Percentiles rank a stretch among this genome's conserved stretches.
phyloP scores from a whole-genome alignment of 2,113 vertebrate genomes.

The Rhagologus leucostigma region DNA sequence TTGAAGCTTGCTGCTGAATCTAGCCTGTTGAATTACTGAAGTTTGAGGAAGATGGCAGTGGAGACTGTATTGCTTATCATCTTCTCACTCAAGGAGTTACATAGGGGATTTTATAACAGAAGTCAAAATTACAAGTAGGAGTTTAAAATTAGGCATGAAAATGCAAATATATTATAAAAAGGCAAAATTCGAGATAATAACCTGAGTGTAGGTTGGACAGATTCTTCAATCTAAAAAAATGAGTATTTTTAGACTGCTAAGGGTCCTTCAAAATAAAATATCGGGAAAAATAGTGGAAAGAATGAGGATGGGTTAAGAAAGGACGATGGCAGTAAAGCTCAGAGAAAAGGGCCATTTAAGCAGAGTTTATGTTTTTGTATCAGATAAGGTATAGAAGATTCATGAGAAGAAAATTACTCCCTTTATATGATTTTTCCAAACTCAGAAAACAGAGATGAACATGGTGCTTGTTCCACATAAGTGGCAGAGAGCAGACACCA shows the following conservation, averaged over 20 bases:
- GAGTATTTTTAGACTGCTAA: not conserved
- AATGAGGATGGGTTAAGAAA: not conserved
- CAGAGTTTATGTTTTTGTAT: not conserved
- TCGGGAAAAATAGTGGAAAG: not conserved
- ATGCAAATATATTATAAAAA: not conserved
- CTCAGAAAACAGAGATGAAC: not conserved
- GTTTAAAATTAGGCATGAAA: conserved; percentile 31
- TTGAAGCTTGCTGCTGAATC: not conserved
- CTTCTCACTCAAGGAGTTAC: not conserved
- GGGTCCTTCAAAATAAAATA: not conserved
- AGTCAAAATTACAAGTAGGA: conserved; percentile 24
- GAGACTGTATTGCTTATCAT: not conserved
- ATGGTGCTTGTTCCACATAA: not conserved
- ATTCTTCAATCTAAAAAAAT: not conserved
- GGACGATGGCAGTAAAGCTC: not conserved
- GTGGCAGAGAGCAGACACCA: not conserved
- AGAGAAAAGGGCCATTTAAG: not conserved
- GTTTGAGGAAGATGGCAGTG: not conserved
- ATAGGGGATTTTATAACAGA: not conserved
- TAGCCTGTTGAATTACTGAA: not conserved
- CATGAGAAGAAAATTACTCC: not conserved
- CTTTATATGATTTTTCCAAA: not conserved
- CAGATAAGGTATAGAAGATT: not conserved
- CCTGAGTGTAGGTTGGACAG: conserved; percentile 28
- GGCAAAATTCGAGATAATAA: not conserved